Base-by-base conservation (phyloP, 2,113 vertebrate species). In the Hippocampus barbouri region DNA sequence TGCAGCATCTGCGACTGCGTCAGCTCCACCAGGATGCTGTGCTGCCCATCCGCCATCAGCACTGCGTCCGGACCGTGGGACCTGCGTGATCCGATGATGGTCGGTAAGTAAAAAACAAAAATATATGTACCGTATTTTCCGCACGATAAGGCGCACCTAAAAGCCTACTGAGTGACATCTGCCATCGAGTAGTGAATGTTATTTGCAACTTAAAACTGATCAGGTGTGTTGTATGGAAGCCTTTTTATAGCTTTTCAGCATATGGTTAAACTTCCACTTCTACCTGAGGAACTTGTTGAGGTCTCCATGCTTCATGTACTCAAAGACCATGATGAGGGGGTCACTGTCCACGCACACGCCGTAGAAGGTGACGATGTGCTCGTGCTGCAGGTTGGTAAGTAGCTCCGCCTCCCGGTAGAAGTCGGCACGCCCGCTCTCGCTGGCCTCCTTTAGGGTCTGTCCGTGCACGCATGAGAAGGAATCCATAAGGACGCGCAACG, bases 211-310 rank as follows among this genome's bases (percentile, higher is more conserved):
- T 38, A 38, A 38, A 38, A 38, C 34, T 38, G 34, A 38, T 38
- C 34, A 38, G 5, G 5, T 38, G 34, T 38, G 5, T 38, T 38
- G 34, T 38, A 38, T 5, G 34, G 34, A 38, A 38, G 34, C 34
- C 34, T 38, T 38, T 38, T 38, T 6, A 38, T 38, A 38, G 5
- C 6, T 38, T 38, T 38, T 38, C 34, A 38, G 34, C 34, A 38
- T 38, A 38, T 38, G 5, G 34, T 38, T 38, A 38, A 6, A 38
- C 8, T 54, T 21, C 25, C 23, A 2, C 23, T 59, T 73, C 2
- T 90, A 97, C 97, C 97, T 98, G 85, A 98, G 96, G 82, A 98
- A 99, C 90, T 98, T 98, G 91, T 99, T 99, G 67, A 99, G 96
- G 88, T 99, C 97, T 38, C 97, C 97, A 0, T 99, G 95, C 81